Evolutionary conservation across 2,888 invertebrate genomes (phyloP).

Genomic region (Dolomedes plantarius): DNA sequence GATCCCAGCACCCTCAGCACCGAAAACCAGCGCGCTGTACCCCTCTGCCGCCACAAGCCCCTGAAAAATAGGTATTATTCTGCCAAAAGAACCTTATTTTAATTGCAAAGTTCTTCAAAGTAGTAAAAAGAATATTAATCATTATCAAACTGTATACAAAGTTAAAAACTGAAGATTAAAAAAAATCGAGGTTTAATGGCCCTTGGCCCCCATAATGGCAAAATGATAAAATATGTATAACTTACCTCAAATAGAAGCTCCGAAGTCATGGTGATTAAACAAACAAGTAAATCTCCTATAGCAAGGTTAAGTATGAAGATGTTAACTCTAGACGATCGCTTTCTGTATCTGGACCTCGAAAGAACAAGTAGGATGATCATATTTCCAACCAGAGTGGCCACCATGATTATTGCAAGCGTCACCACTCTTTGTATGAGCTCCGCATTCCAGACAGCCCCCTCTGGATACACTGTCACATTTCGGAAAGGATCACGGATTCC

Average conservation of each 20-base stretch:
- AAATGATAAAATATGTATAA: too few relatives aligned
- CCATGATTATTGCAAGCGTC: slow-evolving; percentile 77
- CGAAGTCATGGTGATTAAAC: slow-evolving; percentile 78
- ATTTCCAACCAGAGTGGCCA: slow-evolving; percentile 77
- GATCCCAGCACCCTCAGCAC: too few relatives aligned
- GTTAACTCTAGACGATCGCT: slow-evolving; percentile 77
- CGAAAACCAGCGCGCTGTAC: too few relatives aligned
- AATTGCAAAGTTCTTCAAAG: too few relatives aligned
- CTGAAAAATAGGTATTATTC: too few relatives aligned
- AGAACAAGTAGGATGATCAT: slow-evolving; percentile 77
- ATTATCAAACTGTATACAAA: too few relatives aligned
- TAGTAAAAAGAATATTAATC: too few relatives aligned
- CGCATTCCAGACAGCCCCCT: slow-evolving; percentile 76
- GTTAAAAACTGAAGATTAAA: too few relatives aligned
- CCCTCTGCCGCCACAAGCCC: too few relatives aligned
- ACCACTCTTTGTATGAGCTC: slow-evolving; percentile 77
- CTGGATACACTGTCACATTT: slow-evolving; percentile 66
- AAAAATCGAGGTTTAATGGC: too few relatives aligned
- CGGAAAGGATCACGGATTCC: neutral
- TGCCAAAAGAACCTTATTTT: too few relatives aligned
- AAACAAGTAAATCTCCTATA: slow-evolving; percentile 78
- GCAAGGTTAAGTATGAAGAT: slow-evolving; percentile 78
- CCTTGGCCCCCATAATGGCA: too few relatives aligned
- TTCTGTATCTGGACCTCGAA: slow-evolving; percentile 76
- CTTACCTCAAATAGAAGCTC: slow-evolving; percentile 77